Conservation (phyloP, 2,113 vertebrate species). For the Mirounga angustirostris region DNA sequence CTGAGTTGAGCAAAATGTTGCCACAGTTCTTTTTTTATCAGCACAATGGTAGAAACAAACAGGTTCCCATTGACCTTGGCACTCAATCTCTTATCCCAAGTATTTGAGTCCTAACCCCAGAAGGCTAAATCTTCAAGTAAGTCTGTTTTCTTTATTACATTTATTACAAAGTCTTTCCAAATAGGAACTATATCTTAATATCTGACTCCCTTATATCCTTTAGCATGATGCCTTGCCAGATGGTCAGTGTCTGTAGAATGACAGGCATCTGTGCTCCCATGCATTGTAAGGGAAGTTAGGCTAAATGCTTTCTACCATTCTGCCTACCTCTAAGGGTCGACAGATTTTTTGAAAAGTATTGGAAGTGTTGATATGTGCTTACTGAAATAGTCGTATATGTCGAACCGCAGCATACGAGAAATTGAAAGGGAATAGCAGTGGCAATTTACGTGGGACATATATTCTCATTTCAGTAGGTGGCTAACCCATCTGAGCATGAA, state of each 20-base stretch:
- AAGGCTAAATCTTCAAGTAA: background rate
- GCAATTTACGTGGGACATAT: background rate
- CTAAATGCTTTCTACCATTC: background rate
- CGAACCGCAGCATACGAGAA: background rate
- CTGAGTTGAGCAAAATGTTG: background rate
- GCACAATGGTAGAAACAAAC: background rate
- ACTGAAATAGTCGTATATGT: background rate
- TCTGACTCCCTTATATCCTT: background rate
- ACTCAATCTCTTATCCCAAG: background rate
- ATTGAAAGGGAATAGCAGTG: background rate
- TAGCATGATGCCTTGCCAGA: background rate
- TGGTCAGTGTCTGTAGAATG: background rate
- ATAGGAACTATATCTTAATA: background rate
- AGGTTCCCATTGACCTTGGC: background rate
- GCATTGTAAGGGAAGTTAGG: background rate
- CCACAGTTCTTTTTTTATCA: background rate
- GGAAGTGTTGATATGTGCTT: background rate
- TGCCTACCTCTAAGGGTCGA: background rate
- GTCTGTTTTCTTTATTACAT: background rate
- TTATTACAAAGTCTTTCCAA: background rate
- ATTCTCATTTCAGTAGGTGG: background rate
- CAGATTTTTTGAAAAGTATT: slow-evolving; percentile 37
- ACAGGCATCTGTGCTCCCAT: background rate
- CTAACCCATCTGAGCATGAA: background rate
- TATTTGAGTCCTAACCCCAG: slow-evolving; percentile 1